Evolutionary conservation across 1,140 invertebrate genomes (phyloP).

Genomic region (Drosophila setifemur): DNA sequence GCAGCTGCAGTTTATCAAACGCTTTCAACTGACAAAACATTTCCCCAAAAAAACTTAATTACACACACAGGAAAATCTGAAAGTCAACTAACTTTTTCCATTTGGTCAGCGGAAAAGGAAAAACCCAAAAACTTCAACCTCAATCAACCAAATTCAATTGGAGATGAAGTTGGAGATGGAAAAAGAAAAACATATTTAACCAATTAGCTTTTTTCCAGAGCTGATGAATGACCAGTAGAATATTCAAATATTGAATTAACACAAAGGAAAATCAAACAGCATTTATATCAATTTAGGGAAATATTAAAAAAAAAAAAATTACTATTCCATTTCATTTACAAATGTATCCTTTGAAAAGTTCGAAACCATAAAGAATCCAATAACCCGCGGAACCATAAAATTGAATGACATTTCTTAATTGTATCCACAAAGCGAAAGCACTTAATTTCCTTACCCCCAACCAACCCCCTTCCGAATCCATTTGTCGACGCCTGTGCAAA

Average conservation of each 20-base stretch:
- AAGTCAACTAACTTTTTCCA: conserved; percentile 5
- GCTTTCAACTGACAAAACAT: conserved; percentile 38
- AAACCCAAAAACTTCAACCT: conserved; percentile 11
- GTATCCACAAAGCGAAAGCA: background rate
- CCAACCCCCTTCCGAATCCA: conserved; percentile 6
- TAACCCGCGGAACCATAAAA: background rate
- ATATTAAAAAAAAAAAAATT: no score
- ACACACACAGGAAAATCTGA: no score
- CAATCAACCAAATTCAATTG: conserved; percentile 37
- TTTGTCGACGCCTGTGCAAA: conserved; percentile 14
- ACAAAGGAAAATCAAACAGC: no score
- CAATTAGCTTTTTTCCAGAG: conserved; percentile 6
- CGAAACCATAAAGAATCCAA: no score
- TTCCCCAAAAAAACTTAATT: conserved; percentile 30
- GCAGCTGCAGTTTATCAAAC: conserved; percentile 38
- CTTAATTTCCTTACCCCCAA: conserved; percentile 2
- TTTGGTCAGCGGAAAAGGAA: background rate
- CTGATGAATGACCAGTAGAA: no score
- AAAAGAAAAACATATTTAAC: conserved; percentile 23
- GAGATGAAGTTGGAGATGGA: background rate
- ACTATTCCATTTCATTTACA: no score
- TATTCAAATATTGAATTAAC: no score
- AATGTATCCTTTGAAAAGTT: no score
- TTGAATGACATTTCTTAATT: background rate
- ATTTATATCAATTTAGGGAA: no score